These are phyloP conservation scores for Callipepla squamata DNA, from an alignment of 2,113 vertebrate species.

Conservation along the genomic window DNA sequence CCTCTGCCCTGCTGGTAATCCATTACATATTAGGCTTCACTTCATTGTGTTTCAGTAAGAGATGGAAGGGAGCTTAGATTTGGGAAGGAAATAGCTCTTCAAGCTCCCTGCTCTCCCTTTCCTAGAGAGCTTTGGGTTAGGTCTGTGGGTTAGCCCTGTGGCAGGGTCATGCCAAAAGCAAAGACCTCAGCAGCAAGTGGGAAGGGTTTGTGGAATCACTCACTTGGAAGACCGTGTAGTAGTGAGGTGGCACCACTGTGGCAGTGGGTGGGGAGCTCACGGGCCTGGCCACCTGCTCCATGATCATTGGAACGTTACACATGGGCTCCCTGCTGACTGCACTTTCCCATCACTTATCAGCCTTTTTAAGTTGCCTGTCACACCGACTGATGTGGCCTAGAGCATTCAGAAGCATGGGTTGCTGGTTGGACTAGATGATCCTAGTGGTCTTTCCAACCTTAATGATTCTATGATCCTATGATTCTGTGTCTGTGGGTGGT, in stretches of 20 bases:
- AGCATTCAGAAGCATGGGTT: too few relatives aligned
- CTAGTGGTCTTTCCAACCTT: too few relatives aligned
- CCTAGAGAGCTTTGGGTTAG: neutral
- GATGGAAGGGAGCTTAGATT: neutral
- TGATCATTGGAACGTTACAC: fast-evolving
- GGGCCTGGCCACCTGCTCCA: fast-evolving
- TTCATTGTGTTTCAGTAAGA: neutral
- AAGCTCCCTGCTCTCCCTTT: neutral
- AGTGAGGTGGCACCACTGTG: neutral
- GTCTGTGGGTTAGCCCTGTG: neutral
- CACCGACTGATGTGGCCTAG: too few relatives aligned
- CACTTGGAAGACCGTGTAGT: neutral
- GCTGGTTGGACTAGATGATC: too few relatives aligned
- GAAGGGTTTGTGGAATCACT: neutral
- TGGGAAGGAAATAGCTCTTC: neutral
- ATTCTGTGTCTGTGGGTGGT: neutral
- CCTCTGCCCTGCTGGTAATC: slow-evolving; percentile 23
- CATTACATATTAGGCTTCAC: slow-evolving; percentile 43
- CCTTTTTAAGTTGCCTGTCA: neutral
- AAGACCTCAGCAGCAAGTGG: neutral
- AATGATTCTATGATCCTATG: too few relatives aligned
- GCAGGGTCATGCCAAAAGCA: neutral
- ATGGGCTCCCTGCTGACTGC: fast-evolving
- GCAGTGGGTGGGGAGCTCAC: neutral
- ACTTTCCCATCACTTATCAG: neutral